A percentile compares a stretch with the other conserved stretches of the same genome.
Evolutionary conservation across 1,140 invertebrate species (phyloP).

Genomic region (Littorina saxatilis): DNA sequence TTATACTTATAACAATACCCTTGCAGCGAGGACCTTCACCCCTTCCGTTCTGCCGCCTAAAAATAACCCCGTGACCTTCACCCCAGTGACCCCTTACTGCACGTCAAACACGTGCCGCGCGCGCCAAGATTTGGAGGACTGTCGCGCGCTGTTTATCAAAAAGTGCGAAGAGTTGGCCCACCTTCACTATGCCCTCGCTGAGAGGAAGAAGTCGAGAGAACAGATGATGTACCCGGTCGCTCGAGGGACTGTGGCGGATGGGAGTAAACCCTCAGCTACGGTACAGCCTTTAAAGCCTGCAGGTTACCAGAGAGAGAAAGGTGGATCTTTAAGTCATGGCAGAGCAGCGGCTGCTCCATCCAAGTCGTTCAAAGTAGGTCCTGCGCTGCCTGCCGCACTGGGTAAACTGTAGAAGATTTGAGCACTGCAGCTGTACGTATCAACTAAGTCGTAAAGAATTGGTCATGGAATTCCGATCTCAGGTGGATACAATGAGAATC

Average conservation of each 20-base stretch:
- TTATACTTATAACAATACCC: too few species aligned
- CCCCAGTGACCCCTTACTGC: constrained; percentile 27
- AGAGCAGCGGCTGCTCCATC: neutral
- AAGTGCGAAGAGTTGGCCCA: constrained; percentile 29
- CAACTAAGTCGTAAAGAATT: too few species aligned
- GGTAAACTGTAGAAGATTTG: neutral
- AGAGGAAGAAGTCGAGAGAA: neutral
- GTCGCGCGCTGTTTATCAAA: constrained; percentile 21
- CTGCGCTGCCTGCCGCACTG: neutral
- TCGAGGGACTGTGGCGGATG: neutral
- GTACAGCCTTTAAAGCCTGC: neutral
- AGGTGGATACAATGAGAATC: too few species aligned
- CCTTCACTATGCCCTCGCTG: neutral
- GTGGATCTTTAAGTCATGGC: neutral
- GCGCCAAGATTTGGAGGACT: constrained; percentile 20
- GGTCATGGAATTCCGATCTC: too few species aligned
- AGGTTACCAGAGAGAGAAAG: neutral
- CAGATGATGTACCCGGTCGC: neutral
- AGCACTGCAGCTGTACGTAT: neutral
- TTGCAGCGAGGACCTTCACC: too few species aligned
- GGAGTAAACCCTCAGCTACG: neutral
- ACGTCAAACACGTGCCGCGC: constrained; percentile 26
- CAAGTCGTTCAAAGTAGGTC: neutral
- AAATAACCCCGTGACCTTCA: neutral
- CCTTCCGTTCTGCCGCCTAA: neutral